phyloP scores from a whole-genome alignment of 2,797 vertebrate genomes.

The Sebastes goodei region DNA sequence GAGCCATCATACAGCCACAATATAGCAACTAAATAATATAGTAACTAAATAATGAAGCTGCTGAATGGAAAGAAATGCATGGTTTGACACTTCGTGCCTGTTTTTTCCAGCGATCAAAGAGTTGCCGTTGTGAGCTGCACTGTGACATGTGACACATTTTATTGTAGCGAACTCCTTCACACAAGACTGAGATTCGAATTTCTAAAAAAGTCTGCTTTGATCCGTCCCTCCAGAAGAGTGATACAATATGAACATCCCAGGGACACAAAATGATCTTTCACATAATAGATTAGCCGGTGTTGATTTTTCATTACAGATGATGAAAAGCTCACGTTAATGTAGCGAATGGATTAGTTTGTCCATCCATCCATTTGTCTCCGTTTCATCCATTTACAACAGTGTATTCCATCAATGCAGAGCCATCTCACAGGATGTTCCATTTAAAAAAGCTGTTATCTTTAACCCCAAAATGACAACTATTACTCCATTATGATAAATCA shows the following conservation, averaged over 20 bases:
- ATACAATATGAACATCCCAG: slow-evolving; percentile 15
- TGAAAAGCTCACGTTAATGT: slow-evolving; percentile 68
- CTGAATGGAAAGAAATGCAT: not conserved
- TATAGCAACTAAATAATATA: slow-evolving; percentile 20
- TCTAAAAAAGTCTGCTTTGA: slow-evolving; percentile 18
- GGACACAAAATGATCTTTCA: slow-evolving; percentile 41
- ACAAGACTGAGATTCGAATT: not conserved
- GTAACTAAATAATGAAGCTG: slow-evolving; percentile 19
- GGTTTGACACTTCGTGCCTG: slow-evolving; percentile 13
- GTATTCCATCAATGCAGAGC: slow-evolving; percentile 61
- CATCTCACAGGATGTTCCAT: slow-evolving; percentile 66
- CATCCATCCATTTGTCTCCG: slow-evolving; percentile 62
- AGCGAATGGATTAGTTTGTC: slow-evolving; percentile 60
- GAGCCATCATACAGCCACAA: slow-evolving; percentile 13
- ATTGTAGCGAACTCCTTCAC: not conserved
- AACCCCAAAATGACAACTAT: slow-evolving; percentile 73
- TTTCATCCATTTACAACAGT: slow-evolving; percentile 70
- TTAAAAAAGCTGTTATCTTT: slow-evolving; percentile 75
- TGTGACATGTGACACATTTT: slow-evolving; percentile 1
- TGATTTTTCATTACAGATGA: slow-evolving; percentile 76
- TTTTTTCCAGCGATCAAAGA: slow-evolving; percentile 15
- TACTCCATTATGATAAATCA: slow-evolving; percentile 76
- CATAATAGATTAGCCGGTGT: slow-evolving; percentile 53
- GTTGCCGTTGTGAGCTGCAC: not conserved
- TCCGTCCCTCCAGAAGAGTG: not conserved